Base-by-base conservation (phyloP, 2,888 invertebrate species). In the Brenthis ino region DNA sequence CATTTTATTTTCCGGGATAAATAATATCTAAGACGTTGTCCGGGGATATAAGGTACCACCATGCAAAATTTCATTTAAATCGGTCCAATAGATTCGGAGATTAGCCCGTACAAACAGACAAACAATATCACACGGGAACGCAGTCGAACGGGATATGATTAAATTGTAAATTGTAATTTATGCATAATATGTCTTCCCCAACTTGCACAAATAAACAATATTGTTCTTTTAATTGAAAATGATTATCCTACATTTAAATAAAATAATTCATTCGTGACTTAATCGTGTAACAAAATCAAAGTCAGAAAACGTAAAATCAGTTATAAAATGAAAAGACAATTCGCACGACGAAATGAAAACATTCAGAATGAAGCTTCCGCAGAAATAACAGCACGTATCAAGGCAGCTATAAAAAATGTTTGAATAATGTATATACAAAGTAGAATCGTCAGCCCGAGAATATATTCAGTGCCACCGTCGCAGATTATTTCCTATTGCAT, bases 371-470 rank as follows among this genome's bases (percentile, higher is more conserved):
- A 68, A 72, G 71, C 54, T 58, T 67, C 61, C 11, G 66, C 70
- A 64, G 71, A 73, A 72, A 74, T 72, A 73, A 72, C 68, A 73
- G 57, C 65, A 69, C 67, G 72, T 74, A 72, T 74, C 70, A 72
- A 71, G 63, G 64, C 71, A 76, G 69, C 75, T 75, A 74, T 77
- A 80, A 81, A 28, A 77, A 75, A 77, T 55, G 77, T 79, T 77
- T 80, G 81, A 80, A 81, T 81, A 78, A 79, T 78, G 74, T 78
- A 80, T 77, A 73, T 74, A 65, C 75, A 75, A 77, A 79, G 74
- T 71, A 74, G 74, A 78, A 75, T 78, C 75, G 75, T 77, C 76
- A 76, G 57, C 65, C 74, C 73, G 74, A 76, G 79, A 82, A 80
- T 79, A 13, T 77, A 80, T 82, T 79, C 74, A 79, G 80, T 81